Evolutionary conservation across 2,113 vertebrate genomes (phyloP), one percentile per base, ranked within the genome.

Genomic region (Carlito syrichta): DNA sequence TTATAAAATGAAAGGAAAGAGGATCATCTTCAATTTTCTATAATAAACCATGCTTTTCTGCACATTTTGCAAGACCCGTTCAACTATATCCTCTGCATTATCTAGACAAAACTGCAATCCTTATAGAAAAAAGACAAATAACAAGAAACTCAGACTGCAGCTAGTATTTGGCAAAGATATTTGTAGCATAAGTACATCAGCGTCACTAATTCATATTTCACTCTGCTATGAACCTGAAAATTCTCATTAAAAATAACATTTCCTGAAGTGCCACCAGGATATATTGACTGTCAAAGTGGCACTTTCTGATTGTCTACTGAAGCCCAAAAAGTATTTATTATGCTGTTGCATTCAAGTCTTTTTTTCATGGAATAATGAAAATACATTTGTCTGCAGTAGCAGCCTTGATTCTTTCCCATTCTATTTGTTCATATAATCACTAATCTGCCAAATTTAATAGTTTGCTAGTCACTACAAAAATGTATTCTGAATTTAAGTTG

Each of bases 201-300:
- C 79, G 71, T 48, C 45, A 79, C 88, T 91, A 92, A 96, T 92
- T 96, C 77, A 50, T 85, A 79, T 92, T 83, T 96, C 74, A 78
- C 94, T 88, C 27, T 23, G 3, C 94, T 58, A 19, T 35, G 81
- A 91, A 91, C 79, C 96, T 95, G 81, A 96, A 96, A 96, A 97
- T 96, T 94, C 92, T 95, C 92, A 95, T 88, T 92, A 92, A 88
- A 91, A 97, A 86, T 50, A 90, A 85, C 81, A 86, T 94, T 96
- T 96, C 90, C 90, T 94, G n/a, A 91, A 88, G 89, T 95, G 63
- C 76, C 89, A 89, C 84, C 35, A 81, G 84, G 92, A 97, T 89
- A 71, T 63, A 94, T 73, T 48, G 58, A 92, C 89, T 92, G 69
- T 96, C 89, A 95, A 60, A 85, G 27, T 35, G 77, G 48, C 10